Base-by-base conservation (phyloP, 1,140 invertebrate genomes). In the Microplitis demolitor region DNA sequence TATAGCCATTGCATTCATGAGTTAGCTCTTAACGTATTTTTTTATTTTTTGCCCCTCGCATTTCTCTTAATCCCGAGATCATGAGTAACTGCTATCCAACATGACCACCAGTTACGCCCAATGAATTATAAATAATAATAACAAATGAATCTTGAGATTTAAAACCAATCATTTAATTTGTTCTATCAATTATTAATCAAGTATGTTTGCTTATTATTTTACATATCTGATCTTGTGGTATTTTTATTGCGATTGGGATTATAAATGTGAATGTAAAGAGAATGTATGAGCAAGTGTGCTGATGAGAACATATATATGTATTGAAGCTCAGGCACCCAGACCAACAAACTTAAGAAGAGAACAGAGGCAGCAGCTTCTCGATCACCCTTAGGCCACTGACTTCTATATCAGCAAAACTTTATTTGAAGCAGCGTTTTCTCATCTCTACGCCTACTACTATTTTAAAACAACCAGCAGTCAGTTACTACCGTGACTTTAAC, bases 91-190 rank as follows among this genome's bases (percentile, higher is more conserved):
- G 62, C 34, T 56, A 11, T 34, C 45, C 34, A 51, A 8, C 63
- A 35, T 64, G 31, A 61, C 34, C 16, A 61, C 34, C 11, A 66
- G n/a, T 13, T n/a, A 50, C 45, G 39, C 39, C 63, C 45, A 66
- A 50, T 31, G 3, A 51, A 39, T 35, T 81, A 84, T 83, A 83
- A 84, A 84, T 84, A 79, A 71, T 63, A 71, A 51, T 71, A 24
- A 31, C 50, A 8, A n/a, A 16, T 54, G 54, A 35, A 16, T 61
- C 34, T 45, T 69, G 31, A 45, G 16, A 75, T 58, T 72, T 78
- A 81, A 83, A 81, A 82, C 79, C 80, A 85, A 83, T 85, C 80
- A 84, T 84, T 84, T 79, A 83, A 84, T 84, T 84, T 83, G 80
- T 83, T 83, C 72, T 80, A 79, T 83, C 77, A 84, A 85, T 85